Percentiles rank a stretch among this genome's conserved stretches.
Conservation (phyloP, 2,888 invertebrate species). For the Drosophila fulvimacula region DNA sequence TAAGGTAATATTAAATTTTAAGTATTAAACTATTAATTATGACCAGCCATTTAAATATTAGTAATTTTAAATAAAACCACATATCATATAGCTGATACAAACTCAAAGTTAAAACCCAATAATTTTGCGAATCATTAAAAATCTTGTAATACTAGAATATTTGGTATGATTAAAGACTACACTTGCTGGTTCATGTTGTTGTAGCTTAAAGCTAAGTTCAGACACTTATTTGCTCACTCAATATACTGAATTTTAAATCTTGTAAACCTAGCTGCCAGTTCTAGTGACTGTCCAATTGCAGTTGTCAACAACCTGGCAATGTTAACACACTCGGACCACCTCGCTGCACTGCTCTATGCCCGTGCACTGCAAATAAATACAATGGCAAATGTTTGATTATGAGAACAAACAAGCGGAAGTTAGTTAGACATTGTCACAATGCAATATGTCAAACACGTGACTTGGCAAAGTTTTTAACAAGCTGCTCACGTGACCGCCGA, state of each 20-base stretch:
- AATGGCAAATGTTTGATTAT: slow-evolving; percentile 7
- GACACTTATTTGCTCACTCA: too few relatives aligned
- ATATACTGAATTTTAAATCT: not conserved
- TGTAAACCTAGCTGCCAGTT: slow-evolving; percentile 82
- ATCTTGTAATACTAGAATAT: too few relatives aligned
- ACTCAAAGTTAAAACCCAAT: too few relatives aligned
- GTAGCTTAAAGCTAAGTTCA: too few relatives aligned
- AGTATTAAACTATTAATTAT: too few relatives aligned
- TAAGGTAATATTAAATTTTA: too few relatives aligned
- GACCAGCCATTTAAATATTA: too few relatives aligned
- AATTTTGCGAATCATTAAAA: too few relatives aligned
- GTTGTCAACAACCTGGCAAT: slow-evolving; percentile 84
- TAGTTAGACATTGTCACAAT: slow-evolving; percentile 15
- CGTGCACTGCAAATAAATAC: slow-evolving; percentile 70
- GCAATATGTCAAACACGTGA: slow-evolving; percentile 9
- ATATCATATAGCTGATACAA: too few relatives aligned
- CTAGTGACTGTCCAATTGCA: slow-evolving; percentile 83
- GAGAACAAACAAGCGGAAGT: slow-evolving; percentile 13
- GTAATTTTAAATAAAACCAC: too few relatives aligned
- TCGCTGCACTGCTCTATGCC: slow-evolving; percentile 78
- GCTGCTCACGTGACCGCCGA: slow-evolving; percentile 15
- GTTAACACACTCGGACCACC: slow-evolving; percentile 83
- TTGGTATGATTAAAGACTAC: too few relatives aligned
- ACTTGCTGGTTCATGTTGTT: too few relatives aligned
- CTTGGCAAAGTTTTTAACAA: slow-evolving; percentile 21